phyloP scores from a whole-genome alignment of 1,140 invertebrate genomes.

The Sycophila sp. region DNA sequence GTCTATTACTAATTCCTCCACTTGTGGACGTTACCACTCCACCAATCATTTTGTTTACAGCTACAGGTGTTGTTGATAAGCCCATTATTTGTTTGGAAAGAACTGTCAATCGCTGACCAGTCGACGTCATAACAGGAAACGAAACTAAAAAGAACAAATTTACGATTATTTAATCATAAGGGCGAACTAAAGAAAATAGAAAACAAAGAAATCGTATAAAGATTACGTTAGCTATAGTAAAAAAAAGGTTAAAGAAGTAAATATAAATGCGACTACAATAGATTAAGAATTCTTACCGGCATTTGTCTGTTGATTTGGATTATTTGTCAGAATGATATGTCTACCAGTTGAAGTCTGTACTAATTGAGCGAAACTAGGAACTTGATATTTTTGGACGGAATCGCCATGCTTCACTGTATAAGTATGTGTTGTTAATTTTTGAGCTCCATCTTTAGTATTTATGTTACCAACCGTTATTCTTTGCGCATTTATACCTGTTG shows the following conservation, averaged over 20 bases:
- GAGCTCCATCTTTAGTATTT: constrained; percentile 57
- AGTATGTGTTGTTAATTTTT: constrained; percentile 56
- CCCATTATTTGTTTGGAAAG: constrained; percentile 67
- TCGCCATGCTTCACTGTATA: constrained; percentile 64
- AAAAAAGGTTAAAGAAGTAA: not conserved
- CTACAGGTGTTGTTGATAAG: constrained; percentile 49
- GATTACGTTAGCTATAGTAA: not conserved
- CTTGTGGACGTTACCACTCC: constrained; percentile 53
- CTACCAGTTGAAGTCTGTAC: constrained; percentile 78
- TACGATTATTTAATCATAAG: no score
- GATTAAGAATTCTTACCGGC: constrained; percentile 50
- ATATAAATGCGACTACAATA: not conserved
- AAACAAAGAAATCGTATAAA: not conserved
- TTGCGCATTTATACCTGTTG: constrained; percentile 57
- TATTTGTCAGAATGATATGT: constrained; percentile 71
- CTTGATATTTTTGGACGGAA: constrained; percentile 65
- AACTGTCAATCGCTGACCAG: constrained; percentile 69
- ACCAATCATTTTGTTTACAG: constrained; percentile 55
- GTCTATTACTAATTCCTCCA: constrained; percentile 52
- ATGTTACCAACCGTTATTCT: constrained; percentile 61
- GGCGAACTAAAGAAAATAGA: no score
- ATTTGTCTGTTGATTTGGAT: constrained; percentile 62
- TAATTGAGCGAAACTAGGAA: constrained; percentile 71
- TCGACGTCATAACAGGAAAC: constrained; percentile 65
- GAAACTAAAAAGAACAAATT: constrained; percentile 55